phyloP scores from a whole-genome alignment of 2,888 invertebrate species.

The Eulithis prunata region DNA sequence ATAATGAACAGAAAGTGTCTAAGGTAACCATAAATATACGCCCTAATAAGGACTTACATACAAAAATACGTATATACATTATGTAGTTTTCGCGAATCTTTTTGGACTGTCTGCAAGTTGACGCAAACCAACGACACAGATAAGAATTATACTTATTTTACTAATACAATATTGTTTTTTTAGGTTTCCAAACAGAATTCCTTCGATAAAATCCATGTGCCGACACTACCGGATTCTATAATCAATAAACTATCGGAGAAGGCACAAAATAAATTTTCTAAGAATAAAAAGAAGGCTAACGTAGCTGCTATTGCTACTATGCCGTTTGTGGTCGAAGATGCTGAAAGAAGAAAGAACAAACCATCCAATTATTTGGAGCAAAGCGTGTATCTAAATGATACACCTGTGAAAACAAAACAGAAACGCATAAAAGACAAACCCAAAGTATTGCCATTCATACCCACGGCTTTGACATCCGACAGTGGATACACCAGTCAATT shows the following conservation, averaged over 20 bases:
- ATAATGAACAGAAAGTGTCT: slow-evolving; percentile 41
- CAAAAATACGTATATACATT: too few relatives aligned
- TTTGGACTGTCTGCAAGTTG: too few relatives aligned
- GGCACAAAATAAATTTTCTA: slow-evolving; percentile 41
- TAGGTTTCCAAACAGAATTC: slow-evolving; percentile 64
- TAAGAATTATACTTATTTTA: slow-evolving; percentile 1
- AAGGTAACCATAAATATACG: slow-evolving; percentile 54
- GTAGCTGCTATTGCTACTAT: slow-evolving; percentile 61
- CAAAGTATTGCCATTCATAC: slow-evolving; percentile 70
- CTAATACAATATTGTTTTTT: slow-evolving; percentile 21
- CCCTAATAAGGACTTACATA: too few relatives aligned
- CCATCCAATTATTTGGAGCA: slow-evolving; percentile 77
- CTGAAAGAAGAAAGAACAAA: slow-evolving; percentile 60
- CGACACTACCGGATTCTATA: slow-evolving; percentile 63
- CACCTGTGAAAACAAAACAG: slow-evolving; percentile 48
- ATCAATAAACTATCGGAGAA: slow-evolving; percentile 65
- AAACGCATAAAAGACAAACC: slow-evolving; percentile 55
- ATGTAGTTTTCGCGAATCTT: too few relatives aligned
- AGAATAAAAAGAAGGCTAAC: slow-evolving; percentile 33
- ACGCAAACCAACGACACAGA: too few relatives aligned
- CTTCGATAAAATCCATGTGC: slow-evolving; percentile 60
- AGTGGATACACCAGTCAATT: slow-evolving; percentile 75
- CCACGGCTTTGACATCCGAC: slow-evolving; percentile 68
- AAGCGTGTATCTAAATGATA: slow-evolving; percentile 69
- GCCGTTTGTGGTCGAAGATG: slow-evolving; percentile 66